phyloP scores from a whole-genome alignment of 2,888 invertebrate genomes.

The Drosophila quinaria region DNA sequence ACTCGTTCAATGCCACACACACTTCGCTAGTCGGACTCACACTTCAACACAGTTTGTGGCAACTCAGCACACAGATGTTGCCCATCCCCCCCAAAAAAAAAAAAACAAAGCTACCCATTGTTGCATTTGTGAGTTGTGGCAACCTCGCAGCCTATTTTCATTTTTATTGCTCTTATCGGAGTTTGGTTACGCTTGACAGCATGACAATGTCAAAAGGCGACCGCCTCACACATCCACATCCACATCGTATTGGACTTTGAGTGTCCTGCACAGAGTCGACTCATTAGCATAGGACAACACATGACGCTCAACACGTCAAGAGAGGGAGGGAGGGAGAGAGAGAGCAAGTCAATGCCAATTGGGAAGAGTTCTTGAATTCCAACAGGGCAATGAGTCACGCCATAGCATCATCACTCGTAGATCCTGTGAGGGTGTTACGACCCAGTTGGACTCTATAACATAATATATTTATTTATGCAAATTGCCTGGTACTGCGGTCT shows the following conservation, averaged over 20 bases:
- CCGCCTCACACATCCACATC: conserved; percentile 25
- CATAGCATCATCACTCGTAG: conserved; percentile 47
- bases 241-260: conserved; percentile 50
- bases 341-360: conserved; percentile 60
- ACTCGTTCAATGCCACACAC: conserved; percentile 26
- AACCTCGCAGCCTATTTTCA: conserved; percentile 64
- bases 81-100: conserved; percentile 15
- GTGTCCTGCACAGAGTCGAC: conserved; percentile 53
- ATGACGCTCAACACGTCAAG: conserved; percentile 54
- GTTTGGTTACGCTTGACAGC: conserved; percentile 82
- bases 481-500: conserved; percentile 71
- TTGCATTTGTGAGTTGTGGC: conserved; percentile 63
- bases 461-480: conserved; percentile 83
- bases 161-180: conserved; percentile 84
- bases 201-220: conserved; percentile 72
- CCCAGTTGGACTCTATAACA: conserved; percentile 46
- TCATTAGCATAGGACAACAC: conserved; percentile 70
- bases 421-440: conserved; percentile 55
- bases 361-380: conserved; percentile 55
- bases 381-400: conserved; percentile 71
- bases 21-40: background rate
- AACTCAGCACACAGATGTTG: conserved; percentile 65
- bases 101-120: conserved; percentile 47
- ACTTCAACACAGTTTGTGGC: conserved; percentile 25
- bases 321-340: background rate